A percentile compares a stretch with the other conserved stretches of the same genome.
Conservation (phyloP, 1,140 invertebrate genomes). For the Drosophila orosa region DNA sequence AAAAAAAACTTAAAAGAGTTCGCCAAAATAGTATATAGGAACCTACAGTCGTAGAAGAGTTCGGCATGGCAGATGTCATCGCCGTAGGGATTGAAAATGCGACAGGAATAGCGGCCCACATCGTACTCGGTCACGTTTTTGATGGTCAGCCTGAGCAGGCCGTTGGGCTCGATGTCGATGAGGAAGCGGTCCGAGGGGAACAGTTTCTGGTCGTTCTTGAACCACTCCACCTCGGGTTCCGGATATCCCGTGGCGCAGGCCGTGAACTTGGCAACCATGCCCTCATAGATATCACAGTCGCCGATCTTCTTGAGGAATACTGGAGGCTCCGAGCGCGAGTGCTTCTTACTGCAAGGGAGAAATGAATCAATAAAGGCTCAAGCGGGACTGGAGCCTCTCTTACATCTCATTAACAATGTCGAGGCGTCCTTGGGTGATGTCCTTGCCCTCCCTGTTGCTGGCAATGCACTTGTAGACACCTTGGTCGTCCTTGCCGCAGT, state of each 20-base stretch:
- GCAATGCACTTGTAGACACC: slow-evolving; percentile 92
- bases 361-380: too few relatives aligned
- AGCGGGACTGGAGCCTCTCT: slow-evolving; percentile 66
- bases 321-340: slow-evolving; percentile 91
- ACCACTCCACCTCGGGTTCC: slow-evolving; percentile 94
- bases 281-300: slow-evolving; percentile 93
- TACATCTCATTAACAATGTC: slow-evolving; percentile 93
- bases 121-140: slow-evolving; percentile 90
- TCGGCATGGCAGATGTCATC: slow-evolving; percentile 92
- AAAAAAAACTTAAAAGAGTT: not conserved
- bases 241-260: slow-evolving; percentile 94
- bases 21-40: fast-evolving
- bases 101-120: slow-evolving; percentile 92
- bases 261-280: slow-evolving; percentile 96
- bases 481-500: slow-evolving; percentile 88
- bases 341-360: slow-evolving; percentile 85
- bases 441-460: slow-evolving; percentile 92
- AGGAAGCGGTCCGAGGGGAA: slow-evolving; percentile 92
- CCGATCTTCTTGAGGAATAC: slow-evolving; percentile 95
- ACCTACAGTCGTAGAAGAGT: slow-evolving; percentile 92
- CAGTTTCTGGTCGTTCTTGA: slow-evolving; percentile 91
- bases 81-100: slow-evolving; percentile 93
- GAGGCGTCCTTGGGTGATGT: slow-evolving; percentile 89
- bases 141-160: slow-evolving; percentile 90
- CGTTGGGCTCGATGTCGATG: slow-evolving; percentile 90